Conservation (phyloP, 2,113 vertebrate species). For the Xyliphius kryptos region DNA sequence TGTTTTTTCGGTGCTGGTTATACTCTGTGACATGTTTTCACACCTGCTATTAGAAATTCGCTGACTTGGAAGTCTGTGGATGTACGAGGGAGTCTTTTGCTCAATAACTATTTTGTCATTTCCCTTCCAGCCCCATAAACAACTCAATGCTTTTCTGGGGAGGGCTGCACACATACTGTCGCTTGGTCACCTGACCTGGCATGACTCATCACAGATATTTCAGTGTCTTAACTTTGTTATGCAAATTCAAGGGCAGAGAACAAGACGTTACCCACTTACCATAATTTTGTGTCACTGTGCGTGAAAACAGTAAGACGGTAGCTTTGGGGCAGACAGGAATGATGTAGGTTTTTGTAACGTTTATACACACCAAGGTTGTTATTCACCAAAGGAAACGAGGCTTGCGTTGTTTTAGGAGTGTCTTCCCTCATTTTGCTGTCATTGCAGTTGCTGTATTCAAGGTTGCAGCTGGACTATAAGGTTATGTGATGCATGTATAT, state of each 20-base stretch:
- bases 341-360: background rate
- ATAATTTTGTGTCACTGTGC: background rate
- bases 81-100: background rate
- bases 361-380: too few species aligned
- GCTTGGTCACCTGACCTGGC: conserved; percentile 26
- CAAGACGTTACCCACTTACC: background rate
- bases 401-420: too few species aligned
- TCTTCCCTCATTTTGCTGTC: too few species aligned
- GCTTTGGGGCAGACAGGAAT: background rate
- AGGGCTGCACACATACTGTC: background rate
- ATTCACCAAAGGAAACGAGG: too few species aligned
- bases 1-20: too few species aligned
- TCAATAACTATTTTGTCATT: conserved; percentile 8
- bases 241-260: background rate
- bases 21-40: too few species aligned
- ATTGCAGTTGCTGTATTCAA: too few species aligned
- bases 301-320: too few species aligned
- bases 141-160: background rate
- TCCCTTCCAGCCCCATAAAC: background rate
- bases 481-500: too few species aligned
- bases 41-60: too few species aligned
- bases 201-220: conserved; percentile 42
- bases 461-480: too few species aligned
- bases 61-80: too few species aligned
- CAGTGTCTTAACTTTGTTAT: conserved; percentile 5